phyloP scores from a whole-genome alignment of 2,113 vertebrate species.

The Haplochromis burtoni region DNA sequence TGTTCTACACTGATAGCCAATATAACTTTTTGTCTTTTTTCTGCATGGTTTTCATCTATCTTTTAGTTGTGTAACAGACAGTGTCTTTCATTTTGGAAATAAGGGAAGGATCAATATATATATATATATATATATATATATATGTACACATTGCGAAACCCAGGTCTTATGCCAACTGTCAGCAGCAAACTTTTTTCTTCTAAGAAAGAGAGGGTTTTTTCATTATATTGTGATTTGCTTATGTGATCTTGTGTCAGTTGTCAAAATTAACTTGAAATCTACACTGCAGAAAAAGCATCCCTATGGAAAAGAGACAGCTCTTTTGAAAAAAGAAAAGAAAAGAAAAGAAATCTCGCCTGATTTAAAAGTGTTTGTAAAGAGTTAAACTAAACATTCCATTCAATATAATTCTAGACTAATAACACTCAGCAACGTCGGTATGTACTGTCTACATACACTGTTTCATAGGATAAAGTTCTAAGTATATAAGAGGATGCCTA shows the following conservation, averaged over 20 bases:
- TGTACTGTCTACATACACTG: not conserved
- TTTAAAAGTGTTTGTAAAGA: not conserved
- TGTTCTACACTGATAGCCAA: not conserved
- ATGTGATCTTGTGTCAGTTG: not conserved
- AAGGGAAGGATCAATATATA: not conserved
- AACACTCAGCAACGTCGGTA: not conserved
- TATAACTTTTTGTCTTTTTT: not conserved
- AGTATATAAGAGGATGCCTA: not conserved
- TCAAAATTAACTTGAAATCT: not conserved
- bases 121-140: too few species aligned
- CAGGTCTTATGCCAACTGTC: constrained; percentile 1
- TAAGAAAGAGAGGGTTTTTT: not conserved
- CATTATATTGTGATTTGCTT: not conserved
- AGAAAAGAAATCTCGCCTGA: not conserved
- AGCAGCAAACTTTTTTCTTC: not conserved
- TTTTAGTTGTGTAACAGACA: not conserved
- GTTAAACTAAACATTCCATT: not conserved
- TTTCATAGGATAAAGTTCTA: not conserved
- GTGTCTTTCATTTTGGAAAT: not conserved
- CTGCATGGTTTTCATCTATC: not conserved
- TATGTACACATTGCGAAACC: not conserved
- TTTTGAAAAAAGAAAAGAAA: not conserved
- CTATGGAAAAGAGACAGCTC: not conserved
- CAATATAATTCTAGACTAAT: not conserved
- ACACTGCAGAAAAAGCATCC: not conserved